Conservation (phyloP, 2,888 invertebrate genomes). For the Frankliniella intonsa region DNA sequence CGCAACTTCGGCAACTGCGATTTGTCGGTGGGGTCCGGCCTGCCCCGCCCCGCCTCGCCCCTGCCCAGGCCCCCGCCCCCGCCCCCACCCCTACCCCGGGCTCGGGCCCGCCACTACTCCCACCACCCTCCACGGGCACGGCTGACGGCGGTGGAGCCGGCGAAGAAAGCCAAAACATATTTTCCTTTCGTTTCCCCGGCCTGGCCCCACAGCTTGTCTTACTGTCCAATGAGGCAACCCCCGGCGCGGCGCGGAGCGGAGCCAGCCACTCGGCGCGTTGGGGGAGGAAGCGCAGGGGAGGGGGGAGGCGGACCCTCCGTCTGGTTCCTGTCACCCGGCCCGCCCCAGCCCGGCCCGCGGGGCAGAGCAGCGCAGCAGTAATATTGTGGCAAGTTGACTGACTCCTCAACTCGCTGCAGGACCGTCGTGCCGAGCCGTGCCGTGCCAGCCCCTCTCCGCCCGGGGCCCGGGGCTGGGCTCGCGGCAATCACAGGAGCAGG, state of each 20-base stretch:
- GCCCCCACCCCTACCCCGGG: not conserved
- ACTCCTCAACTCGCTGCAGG: no score
- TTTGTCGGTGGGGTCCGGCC: not conserved
- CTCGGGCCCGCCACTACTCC: no score
- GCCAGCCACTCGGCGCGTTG: not conserved
- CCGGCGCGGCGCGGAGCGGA: not conserved
- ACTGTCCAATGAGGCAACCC: not conserved
- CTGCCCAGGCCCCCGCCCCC: not conserved
- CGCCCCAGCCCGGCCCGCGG: no score
- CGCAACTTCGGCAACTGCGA: conserved; percentile 13
- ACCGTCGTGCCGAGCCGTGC: no score
- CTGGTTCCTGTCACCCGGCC: no score
- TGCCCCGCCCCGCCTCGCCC: not conserved
- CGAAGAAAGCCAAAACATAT: conserved; percentile 8
- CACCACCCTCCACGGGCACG: no score
- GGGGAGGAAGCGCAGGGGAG: not conserved
- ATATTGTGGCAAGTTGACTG: no score
- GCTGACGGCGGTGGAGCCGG: not conserved
- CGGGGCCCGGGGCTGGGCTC: no score
- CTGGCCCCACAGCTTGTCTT: not conserved
- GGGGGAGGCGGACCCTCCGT: not conserved
- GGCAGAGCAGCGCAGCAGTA: no score
- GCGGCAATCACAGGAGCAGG: no score
- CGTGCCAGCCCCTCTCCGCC: no score
- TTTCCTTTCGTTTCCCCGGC: not conserved